Base-by-base conservation (phyloP, 1,140 invertebrate species). In the Cecropterus lyciades region DNA sequence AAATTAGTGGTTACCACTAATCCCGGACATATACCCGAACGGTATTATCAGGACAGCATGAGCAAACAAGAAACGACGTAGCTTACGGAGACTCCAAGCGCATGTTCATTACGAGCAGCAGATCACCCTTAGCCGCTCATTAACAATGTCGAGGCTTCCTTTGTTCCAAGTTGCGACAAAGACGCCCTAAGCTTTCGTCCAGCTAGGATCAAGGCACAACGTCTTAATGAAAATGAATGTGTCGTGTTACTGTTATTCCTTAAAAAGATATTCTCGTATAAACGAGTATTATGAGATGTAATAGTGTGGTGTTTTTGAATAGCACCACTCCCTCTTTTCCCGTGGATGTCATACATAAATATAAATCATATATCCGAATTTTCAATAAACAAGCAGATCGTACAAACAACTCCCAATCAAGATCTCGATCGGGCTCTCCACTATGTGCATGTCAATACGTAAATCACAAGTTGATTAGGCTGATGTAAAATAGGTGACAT, bases 21-120 rank as follows among this genome's bases (percentile, higher is more conserved):
- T 14, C 30, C 27, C 13, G 0, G 3, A 14, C 14, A 5, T 24
- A 48, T 15, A 15, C 27, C 13, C n/a, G 46, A 1, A 0, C 46
- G 14, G 0, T 45, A 24, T 27, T 45, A 57, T 20, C 27, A 59
- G 56, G 20, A 55, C 20, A 46, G 27, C 56, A 30, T 46, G 56
- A 59, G 56, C 56, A 45, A 27, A 16, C 56, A 59, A 59, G 56
- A 33, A 55, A 55, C 52, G 56, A 46, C 10, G 20, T 46, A 59
- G 56, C 56, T 59, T 59, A 59, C 42, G 40, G 40, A 37, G 37
- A 30, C 13, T 57, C 40, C 42, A 14, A 40, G 20, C 20, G 55
- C 56, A 59, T 59, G 24, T 46, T 59, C 56, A 30, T 59, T 59
- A 59, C 40, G 33, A 16, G 20, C 13, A 43, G 7, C 53, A 13